Evolutionary conservation across 2,113 vertebrate species (phyloP), one percentile per base, ranked within the genome.

Genomic region (Cyphomyrus plagiostoma): DNA sequence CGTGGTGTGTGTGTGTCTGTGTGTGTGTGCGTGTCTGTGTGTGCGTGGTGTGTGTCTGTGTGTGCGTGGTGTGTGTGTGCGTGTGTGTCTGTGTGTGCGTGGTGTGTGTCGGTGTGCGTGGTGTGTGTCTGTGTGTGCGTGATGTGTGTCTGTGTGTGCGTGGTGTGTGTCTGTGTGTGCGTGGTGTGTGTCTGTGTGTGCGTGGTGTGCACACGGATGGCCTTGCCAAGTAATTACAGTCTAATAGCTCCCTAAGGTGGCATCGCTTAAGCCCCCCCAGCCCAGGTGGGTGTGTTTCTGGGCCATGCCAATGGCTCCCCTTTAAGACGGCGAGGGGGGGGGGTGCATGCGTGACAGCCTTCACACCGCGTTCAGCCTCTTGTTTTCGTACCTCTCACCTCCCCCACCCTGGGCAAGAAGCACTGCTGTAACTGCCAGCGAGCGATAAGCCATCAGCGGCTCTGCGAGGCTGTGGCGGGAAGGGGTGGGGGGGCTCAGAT

Each of bases 221-320:
- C 8, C 13, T 84, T 93, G 94, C 93, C 93, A 94, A 94, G 95
- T 95, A 95, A 95, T 95, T 93, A 94, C 91, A 91, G 93, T 94
- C 93, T 95, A 95, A 95, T 95, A 94, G 95, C 94, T 94, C 94
- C 93, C 94, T 95, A 95, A 95, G 95, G 94, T 95, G 94, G 94
- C 94, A 93, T 94, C 93, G 93, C 94, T 95, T 95, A 94, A 94
- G 93, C 92, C 35, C 35, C 13, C 30, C 74, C 70, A 13, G 26
- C 11, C 70, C 30, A 15, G n/a, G 26, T 13, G 70, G 70, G 56
- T 58, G 7, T 39, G 30, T 77, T 77, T 39, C 70, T 39, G 15
- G 70, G 30, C 70, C 35, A 35, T 77, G 70, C n/a, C 77, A 39
- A 3, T 10, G 30, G n/a, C 30, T 45, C 56, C 56, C 23, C 52